Conservation (phyloP, 2,888 invertebrate species). For the Schizotus pectinicornis region DNA sequence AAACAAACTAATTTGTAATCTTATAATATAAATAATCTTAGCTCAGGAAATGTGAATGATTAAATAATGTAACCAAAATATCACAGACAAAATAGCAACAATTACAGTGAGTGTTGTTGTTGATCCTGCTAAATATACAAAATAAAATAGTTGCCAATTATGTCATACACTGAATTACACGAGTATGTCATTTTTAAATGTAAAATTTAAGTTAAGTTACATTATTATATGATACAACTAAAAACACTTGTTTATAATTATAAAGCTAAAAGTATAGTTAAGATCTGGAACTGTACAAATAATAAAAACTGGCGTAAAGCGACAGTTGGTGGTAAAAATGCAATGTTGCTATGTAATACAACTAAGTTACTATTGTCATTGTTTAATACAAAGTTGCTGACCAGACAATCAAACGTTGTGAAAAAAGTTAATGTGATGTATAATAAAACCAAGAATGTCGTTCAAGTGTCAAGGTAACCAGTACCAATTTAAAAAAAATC, state of each 20-base stretch:
- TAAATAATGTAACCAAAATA: conserved; percentile 38
- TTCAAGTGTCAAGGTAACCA: conserved; percentile 8
- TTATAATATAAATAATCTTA: conserved; percentile 24
- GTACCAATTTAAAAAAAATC: conserved; percentile 10
- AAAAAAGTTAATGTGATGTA: conserved; percentile 1
- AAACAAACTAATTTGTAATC: conserved; percentile 23
- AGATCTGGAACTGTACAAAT: too few species aligned
- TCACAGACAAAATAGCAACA: conserved; percentile 41
- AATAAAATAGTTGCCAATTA: conserved; percentile 20
- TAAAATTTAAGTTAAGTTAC: conserved; percentile 8
- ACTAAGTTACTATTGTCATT: conserved; percentile 28
- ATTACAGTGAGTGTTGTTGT: conserved; percentile 28
- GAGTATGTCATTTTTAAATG: conserved; percentile 14
- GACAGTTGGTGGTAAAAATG: conserved; percentile 6
- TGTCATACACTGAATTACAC: conserved; percentile 26
- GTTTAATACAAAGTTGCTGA: conserved; percentile 21
- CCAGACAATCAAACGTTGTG: conserved; percentile 9
- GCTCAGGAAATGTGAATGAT: conserved; percentile 28
- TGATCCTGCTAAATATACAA: conserved; percentile 1
- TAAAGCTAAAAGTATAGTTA: not conserved
- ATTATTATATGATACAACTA: conserved; percentile 11
- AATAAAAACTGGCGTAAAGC: not conserved
- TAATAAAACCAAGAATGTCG: conserved; percentile 6
- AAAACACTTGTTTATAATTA: conserved; percentile 12
- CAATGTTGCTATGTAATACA: conserved; percentile 27